Evolutionary conservation across 2,888 invertebrate genomes (phyloP).

Genomic region (Monoplex corrugatus): DNA sequence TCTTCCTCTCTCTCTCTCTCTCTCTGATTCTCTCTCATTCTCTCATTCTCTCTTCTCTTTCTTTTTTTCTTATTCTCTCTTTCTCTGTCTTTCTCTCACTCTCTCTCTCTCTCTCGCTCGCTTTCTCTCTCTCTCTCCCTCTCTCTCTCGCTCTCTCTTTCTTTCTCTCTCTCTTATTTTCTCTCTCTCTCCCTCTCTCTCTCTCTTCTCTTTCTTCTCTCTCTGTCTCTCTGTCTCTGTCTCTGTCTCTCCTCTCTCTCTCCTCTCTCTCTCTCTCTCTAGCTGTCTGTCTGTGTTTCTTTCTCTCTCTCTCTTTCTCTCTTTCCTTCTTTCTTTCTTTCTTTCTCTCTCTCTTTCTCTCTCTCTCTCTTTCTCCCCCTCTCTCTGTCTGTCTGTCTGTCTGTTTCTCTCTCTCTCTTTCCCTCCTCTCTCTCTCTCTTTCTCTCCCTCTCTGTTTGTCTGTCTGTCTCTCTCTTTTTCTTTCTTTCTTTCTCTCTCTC

Average conservation of each 20-base stretch:
- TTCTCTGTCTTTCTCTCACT: no score
- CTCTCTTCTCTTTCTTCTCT: no score
- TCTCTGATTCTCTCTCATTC: no score
- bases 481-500: conserved; percentile 16
- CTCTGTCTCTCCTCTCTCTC: not conserved
- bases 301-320: conserved; percentile 6
- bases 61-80: not conserved
- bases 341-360: not conserved
- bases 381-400: not conserved
- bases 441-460: not conserved
- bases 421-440: not conserved
- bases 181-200: no score
- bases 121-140: not conserved
- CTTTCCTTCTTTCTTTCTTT: not conserved
- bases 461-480: not conserved
- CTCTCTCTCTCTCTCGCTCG: not conserved
- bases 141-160: not conserved
- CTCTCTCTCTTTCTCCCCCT: not conserved
- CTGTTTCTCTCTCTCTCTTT: not conserved
- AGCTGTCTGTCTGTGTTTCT: no score
- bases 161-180: conserved; percentile 6
- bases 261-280: no score
- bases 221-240: not conserved
- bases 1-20: conserved; percentile 37
- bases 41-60: not conserved